These are phyloP conservation scores for Bolborhynchus lineola DNA, from an alignment of 2,113 vertebrate species.

Conservation along the genomic window DNA sequence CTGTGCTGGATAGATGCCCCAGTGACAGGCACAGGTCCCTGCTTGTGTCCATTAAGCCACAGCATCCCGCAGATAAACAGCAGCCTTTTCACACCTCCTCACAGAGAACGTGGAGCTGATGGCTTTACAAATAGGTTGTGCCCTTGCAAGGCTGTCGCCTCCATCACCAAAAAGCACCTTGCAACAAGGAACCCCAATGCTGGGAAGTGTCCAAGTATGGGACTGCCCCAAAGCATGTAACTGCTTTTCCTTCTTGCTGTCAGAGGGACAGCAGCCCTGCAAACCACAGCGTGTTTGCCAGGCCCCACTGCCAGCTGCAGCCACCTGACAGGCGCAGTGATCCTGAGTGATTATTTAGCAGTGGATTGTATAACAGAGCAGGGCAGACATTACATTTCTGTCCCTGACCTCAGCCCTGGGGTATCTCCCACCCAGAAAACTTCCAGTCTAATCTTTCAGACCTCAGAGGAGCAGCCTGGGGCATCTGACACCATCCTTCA, in stretches of 20 bases:
- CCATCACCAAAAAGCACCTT: background rate
- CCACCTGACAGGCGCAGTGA: background rate
- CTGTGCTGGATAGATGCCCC: background rate
- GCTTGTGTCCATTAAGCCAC: background rate
- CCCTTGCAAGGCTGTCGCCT: fast-evolving
- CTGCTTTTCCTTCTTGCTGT: background rate
- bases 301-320: background rate
- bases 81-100: background rate
- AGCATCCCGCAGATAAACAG: background rate
- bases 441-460: slow-evolving; percentile 59
- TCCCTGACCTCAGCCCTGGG: slow-evolving; percentile 53
- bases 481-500: slow-evolving; percentile 27
- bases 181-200: background rate
- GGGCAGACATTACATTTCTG: slow-evolving; percentile 49
- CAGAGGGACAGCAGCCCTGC: fast-evolving
- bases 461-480: background rate
- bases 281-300: background rate
- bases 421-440: slow-evolving; percentile 46
- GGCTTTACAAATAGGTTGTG: background rate
- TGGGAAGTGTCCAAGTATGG: background rate
- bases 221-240: background rate
- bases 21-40: background rate
- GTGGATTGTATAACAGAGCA: slow-evolving; percentile 31
- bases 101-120: fast-evolving
- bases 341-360: background rate